Evolutionary conservation across 2,888 invertebrate genomes (phyloP), one percentile per base, ranked within the genome.

Genomic region (Parasteatoda lunata): DNA sequence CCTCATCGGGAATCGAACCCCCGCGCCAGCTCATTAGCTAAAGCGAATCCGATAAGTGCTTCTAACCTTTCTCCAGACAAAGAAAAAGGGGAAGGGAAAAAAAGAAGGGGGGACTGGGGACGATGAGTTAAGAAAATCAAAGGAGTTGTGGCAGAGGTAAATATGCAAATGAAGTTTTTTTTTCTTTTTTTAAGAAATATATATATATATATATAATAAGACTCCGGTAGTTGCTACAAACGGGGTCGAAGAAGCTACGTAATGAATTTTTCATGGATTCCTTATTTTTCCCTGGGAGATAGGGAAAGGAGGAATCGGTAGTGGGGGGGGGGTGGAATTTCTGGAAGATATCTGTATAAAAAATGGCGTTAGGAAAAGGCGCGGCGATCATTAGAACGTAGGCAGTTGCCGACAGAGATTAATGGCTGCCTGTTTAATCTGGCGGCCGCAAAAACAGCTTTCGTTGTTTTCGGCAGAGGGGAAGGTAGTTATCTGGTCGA

Each of bases 251-350:
- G n/a, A n/a, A 65, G 65, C 76, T 69, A 75, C 59, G 59, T 59
- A 86, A 86, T 86, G 86, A 86, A 86, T 86, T 81, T 86, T 86
- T 86, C 86, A 86, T 86, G 86, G 81, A 77, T 85, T 71, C 64
- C 64, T n/a, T n/a, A 59, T 69, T 66, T 13, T 66, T 76, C 66
- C 15, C 51, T 70, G 48, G 5, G 66, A 65, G 68, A 75, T 80
- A 72, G 64, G 65, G 70, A 72, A 54, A 59, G 72, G 79, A 79
- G 79, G 69, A 51, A 69, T 84, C 69, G 54, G 68, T 49, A 54
- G 71, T 45, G 30, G 68, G 47, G 69, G 71, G n/a, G 30, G 64
- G 6, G 51, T n/a, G 75, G 47, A 51, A 68, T 59, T 30, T 30
- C 30, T 30, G 79, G 59, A 64, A 48, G 30, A 69, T 52, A 70